Evolutionary conservation across 2,797 vertebrate genomes (phyloP).

Genomic region (Syndactyla subalaris): DNA sequence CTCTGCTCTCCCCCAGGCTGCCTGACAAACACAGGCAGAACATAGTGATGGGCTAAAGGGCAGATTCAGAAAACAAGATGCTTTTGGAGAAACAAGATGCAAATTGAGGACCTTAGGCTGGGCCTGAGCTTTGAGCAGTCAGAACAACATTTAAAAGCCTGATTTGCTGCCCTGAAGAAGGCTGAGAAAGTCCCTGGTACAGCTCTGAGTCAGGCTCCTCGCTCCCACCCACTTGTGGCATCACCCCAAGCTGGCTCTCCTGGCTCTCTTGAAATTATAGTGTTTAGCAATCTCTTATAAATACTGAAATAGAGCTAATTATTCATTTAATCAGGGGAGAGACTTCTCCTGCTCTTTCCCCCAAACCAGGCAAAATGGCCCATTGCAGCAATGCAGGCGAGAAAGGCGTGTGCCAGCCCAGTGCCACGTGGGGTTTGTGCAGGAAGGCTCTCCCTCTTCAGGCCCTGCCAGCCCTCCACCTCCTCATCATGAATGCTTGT

Average conservation of each 20-base stretch:
- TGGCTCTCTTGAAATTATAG: background rate
- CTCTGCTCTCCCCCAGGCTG: background rate
- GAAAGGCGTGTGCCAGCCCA: background rate
- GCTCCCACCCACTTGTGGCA: rapidly evolving
- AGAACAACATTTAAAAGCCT: background rate
- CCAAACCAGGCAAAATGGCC: background rate
- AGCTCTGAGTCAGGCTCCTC: background rate
- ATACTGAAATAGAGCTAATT: background rate
- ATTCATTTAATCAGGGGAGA: background rate
- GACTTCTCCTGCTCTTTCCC: background rate
- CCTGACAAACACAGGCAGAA: background rate
- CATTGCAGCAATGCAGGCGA: background rate
- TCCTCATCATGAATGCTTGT: background rate
- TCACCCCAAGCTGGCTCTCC: background rate
- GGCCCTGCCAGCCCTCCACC: background rate
- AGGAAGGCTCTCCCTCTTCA: background rate
- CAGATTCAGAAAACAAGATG: background rate
- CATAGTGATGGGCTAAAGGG: rapidly evolving
- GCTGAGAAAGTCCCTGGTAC: background rate
- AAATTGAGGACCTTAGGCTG: background rate
- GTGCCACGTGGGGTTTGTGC: rapidly evolving
- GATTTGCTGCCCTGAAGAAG: background rate
- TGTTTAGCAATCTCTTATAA: background rate
- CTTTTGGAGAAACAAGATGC: background rate
- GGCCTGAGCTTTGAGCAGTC: background rate